Evolutionary conservation across 2,888 invertebrate species (phyloP).

Genomic region (Xylota sylvarum): DNA sequence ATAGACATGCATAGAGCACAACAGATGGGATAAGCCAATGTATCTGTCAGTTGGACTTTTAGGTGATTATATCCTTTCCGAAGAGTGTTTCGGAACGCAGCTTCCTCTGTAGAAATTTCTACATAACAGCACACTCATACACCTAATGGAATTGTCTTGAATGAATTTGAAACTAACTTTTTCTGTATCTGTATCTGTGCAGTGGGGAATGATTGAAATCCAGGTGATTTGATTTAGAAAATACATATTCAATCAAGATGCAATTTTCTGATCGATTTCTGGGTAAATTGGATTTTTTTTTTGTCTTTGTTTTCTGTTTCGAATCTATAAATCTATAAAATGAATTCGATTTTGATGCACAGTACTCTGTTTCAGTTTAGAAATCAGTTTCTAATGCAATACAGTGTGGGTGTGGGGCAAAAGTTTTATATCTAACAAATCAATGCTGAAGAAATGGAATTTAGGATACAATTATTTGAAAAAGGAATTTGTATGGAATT

Average conservation of each 20-base stretch:
- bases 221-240: conserved; percentile 76
- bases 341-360: conserved; percentile 14
- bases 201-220: conserved; percentile 63
- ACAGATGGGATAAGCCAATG: conserved; percentile 61
- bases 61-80: conserved; percentile 70
- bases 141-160: conserved; percentile 64
- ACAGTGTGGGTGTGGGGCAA: neutral
- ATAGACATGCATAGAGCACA: conserved; percentile 7
- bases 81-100: conserved; percentile 35
- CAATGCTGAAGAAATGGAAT: conserved; percentile 1
- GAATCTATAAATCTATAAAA: conserved; percentile 14
- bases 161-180: conserved; percentile 50
- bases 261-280: conserved; percentile 75
- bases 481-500: neutral
- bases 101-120: neutral
- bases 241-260: conserved; percentile 74
- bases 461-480: conserved; percentile 3
- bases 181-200: conserved; percentile 22
- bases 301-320: neutral
- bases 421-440: conserved; percentile 15
- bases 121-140: conserved; percentile 1
- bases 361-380: neutral
- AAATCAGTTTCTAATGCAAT: conserved; percentile 42
- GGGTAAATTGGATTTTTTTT: conserved; percentile 63
- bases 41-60: conserved; percentile 68